Base-by-base conservation (phyloP, 2,797 vertebrate genomes). In the Pangasius larnaudii region DNA sequence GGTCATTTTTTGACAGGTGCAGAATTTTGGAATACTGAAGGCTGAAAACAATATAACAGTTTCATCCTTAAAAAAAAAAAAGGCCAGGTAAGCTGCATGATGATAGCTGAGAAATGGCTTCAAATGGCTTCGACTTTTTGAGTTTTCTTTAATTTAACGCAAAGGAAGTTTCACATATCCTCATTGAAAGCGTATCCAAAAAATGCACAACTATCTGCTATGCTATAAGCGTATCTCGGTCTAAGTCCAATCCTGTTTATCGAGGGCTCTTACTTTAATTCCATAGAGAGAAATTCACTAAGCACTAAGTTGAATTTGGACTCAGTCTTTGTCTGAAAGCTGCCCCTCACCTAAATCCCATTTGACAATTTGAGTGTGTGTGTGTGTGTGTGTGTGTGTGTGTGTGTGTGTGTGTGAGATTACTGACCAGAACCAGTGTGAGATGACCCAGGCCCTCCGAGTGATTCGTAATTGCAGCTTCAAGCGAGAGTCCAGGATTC, bases 381-480 rank as follows among this genome's bases (percentile, higher is more conserved):
- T 77, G 39, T 49, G 59, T 46, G 59, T 91, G 91, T 85, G 61
- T 85, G 88, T 49, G 59, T 46, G 59, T 91, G 78, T 36, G 53
- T 33, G n/a, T 33, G n/a, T 77, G 39, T 49, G 59, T 46, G 59
- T 91, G 91, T 85, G 61, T 85, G 88, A 93, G 92, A 93, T 94
- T 92, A 92, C 91, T 89, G 81, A 86, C 90, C 75, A 91, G 86
- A 72, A 77, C 89, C 90, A 85, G 89, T 14, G 63, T 49, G 93
- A 93, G 91, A 92, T 85, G 86, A 92, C 94, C 91, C 92, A 88
- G 91, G 88, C 92, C 91, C 92, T 94, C 91, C 77, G 95, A 93
- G 92, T 95, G 94, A 95, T 96, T 95, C 95, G 94, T 94, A 95
- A 96, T 96, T 95, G 95, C 92, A 91, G 91, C 91, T 92, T 91